These are phyloP conservation scores for Pyralis farinalis DNA, from an alignment of 2,888 invertebrate genomes.

Conservation along the genomic window DNA sequence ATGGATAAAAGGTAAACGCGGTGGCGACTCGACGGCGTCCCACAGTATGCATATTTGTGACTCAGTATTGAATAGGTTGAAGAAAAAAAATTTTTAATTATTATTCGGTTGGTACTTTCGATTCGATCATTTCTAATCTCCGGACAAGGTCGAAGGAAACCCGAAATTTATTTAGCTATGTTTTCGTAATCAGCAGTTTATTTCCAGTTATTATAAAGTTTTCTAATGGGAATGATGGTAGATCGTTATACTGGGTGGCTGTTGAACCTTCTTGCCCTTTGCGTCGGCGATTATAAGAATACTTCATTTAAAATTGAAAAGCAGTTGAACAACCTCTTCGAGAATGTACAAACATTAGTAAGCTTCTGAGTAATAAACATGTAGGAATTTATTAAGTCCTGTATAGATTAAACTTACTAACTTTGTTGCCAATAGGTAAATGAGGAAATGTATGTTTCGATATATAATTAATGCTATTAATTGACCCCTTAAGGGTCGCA, in stretches of 20 bases:
- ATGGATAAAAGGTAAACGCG: constrained; percentile 46
- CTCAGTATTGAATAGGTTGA: constrained; percentile 46
- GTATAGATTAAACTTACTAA: too few relatives aligned
- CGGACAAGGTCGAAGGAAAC: constrained; percentile 3
- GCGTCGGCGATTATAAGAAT: neutral
- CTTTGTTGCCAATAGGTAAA: too few relatives aligned
- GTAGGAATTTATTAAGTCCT: too few relatives aligned
- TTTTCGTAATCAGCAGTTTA: constrained; percentile 2
- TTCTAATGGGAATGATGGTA: neutral
- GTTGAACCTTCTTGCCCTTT: neutral
- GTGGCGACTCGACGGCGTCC: constrained; percentile 18
- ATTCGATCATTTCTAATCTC: constrained; percentile 10
- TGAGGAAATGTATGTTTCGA: too few relatives aligned
- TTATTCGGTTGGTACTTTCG: constrained; percentile 17
- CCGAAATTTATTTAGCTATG: neutral
- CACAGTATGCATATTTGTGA: constrained; percentile 34
- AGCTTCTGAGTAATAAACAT: too few relatives aligned
- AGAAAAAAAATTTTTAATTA: constrained; percentile 43
- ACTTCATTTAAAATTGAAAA: neutral
- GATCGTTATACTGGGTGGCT: neutral
- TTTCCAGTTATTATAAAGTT: neutral
- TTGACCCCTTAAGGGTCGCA: too few relatives aligned
- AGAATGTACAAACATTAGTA: too few relatives aligned
- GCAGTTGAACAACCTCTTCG: neutral
- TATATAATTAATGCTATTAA: too few relatives aligned